A percentile compares a stretch with the other conserved stretches of the same genome.
phyloP scores from a whole-genome alignment of 2,797 vertebrate genomes.

The Macropus fuliginosus region DNA sequence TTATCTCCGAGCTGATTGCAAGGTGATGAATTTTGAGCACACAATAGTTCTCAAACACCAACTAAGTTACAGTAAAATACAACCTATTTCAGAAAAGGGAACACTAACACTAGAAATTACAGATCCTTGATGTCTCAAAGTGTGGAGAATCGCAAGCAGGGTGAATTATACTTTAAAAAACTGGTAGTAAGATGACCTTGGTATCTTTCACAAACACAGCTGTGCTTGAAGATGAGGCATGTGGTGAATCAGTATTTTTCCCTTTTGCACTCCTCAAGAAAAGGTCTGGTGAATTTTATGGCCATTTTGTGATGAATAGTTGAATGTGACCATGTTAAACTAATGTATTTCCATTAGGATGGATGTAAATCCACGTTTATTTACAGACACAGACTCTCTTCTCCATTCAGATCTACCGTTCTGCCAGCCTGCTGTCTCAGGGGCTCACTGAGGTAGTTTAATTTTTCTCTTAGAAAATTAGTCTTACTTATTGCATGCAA shows the following conservation, averaged over 20 bases:
- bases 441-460: neutral
- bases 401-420: constrained; percentile 3
- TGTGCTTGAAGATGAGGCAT: neutral
- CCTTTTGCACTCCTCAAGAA: neutral
- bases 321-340: neutral
- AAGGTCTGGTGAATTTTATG: neutral
- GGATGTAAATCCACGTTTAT: accelerated
- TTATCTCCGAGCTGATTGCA: neutral
- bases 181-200: neutral
- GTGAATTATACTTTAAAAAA: neutral
- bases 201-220: neutral
- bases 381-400: neutral
- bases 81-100: neutral
- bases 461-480: constrained; percentile 60
- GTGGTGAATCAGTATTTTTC: neutral
- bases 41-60: neutral
- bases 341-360: constrained; percentile 4
- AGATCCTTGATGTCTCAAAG: neutral
- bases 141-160: neutral
- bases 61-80: neutral
- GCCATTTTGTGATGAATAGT: neutral
- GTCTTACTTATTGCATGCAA: constrained; percentile 17
- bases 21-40: neutral
- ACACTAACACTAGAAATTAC: neutral
- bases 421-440: neutral